Base-by-base conservation (phyloP, 2,888 invertebrate genomes). In the Drosophila neonasuta region DNA sequence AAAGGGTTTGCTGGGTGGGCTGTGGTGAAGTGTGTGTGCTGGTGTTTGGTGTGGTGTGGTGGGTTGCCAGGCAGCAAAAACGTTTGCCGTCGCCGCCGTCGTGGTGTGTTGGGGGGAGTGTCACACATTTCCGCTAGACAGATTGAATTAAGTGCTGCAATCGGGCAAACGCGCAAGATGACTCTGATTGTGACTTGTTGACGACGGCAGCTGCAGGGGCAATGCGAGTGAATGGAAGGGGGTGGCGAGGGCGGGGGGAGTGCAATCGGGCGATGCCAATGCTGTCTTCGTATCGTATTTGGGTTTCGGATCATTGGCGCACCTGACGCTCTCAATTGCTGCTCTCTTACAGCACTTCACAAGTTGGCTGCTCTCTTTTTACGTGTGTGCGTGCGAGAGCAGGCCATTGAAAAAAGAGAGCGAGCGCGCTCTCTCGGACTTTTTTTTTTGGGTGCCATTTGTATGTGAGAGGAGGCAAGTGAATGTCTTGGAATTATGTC, bases 401-500 rank as follows among this genome's bases (percentile, higher is more conserved):
- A 15, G 24, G 6, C 24, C 24, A 24, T 24, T 24, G 24, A 39
- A 68, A 45, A 66, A 11, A 46, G 13, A 55, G 55, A 54, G 45
- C 41, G 24, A 66, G 55, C 58, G 54, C 50, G 42, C 48, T 54
- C 55, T 39, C 24, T 24, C 24, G 6, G 24, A 24, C 24, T 24
- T 24, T 24, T 24, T 64, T 55, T 57, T 39, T 39, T 52, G 55
- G 55, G 46, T 61, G 46, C 56, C 48, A 55, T 51, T 55, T 58
- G 45, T 15, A 41, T 66, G 60, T 67, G 63, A 58, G 36, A 36
- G 34, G 36, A n/a, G 71, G 74, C 74, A 74, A 71, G 71, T 74
- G 80, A 77, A 75, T 75, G 77, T 75, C 80, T 80, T 79, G 84
- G 76, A 86, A 86, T 86, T 86, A 86, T 87, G 88, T 86, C 85